Conservation (phyloP, 2,888 invertebrate genomes). For the Tyria jacobaeae region DNA sequence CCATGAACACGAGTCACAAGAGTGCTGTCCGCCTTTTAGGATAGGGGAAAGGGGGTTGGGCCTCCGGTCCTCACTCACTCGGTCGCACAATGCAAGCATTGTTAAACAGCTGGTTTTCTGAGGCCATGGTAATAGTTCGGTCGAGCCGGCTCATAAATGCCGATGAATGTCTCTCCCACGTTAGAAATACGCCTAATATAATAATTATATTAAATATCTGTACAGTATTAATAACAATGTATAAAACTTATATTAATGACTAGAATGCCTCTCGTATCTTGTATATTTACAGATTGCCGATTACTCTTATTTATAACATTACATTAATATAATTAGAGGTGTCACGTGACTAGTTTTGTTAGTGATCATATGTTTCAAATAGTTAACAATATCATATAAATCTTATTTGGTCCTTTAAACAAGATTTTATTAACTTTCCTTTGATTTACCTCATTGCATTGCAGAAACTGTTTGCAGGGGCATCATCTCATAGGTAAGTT, state of each 20-base stretch:
- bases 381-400: constrained; percentile 16
- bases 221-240: constrained; percentile 63
- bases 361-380: constrained; percentile 43
- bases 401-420: background rate
- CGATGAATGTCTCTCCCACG: too few species aligned
- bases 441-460: too few species aligned
- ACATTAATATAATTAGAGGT: constrained; percentile 61
- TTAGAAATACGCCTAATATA: too few species aligned
- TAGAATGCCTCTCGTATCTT: constrained; percentile 72
- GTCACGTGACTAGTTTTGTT: constrained; percentile 74
- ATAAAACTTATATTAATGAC: constrained; percentile 74
- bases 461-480: background rate
- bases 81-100: too few species aligned
- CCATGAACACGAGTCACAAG: too few species aligned
- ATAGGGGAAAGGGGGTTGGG: too few species aligned
- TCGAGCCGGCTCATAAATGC: too few species aligned
- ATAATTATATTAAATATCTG: constrained; percentile 35
- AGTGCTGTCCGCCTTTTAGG: too few species aligned
- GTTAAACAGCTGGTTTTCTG: too few species aligned
- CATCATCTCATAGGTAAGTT: background rate
- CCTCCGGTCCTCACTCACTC: too few species aligned
- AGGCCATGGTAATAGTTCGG: too few species aligned
- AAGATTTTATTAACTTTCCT: background rate
- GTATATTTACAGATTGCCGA: constrained; percentile 47
- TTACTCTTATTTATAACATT: constrained; percentile 17